Base-by-base conservation (phyloP, 2,888 invertebrate species). In the Nomada fabriciana region DNA sequence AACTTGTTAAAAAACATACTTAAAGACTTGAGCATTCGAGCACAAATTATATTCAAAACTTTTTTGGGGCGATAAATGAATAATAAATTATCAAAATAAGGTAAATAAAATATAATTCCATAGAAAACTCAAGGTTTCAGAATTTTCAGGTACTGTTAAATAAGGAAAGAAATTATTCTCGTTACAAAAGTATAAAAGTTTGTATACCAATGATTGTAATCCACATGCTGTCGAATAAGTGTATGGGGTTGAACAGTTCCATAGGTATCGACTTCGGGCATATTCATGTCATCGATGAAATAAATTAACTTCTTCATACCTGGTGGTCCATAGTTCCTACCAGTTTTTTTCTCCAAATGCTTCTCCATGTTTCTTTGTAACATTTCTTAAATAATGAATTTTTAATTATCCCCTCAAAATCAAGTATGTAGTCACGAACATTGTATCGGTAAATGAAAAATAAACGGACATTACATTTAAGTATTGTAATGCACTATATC, bases 241-340 rank as follows among this genome's bases (percentile, higher is more conserved):
- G 99, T 99, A 91, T 99, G 99, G 0, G 99, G 98, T 92, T 98
- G 98, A 18, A 98, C 98, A 0, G 99, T 99, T 76, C 98, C 98
- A 93, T 98, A 99, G 75, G 96, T 96, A 93, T 99, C 99, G 3
- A 98, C 98, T 94, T 98, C 98, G 0, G 99, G 99, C 98, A 99
- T 99, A 93, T 99, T 99, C 96, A 99, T 96, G 91, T 99, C 99
- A 91, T 99, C 99, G 76, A 99, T 96, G 93, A 99, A 99, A 94
- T 98, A 99, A 72, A 99, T 96, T 95, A 99, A 96, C 25, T 96
- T 96, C 94, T 98, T 98, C 91, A 96, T 97, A n/a, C 98, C 98
- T 0, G 98, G 98, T 0, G 99, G 99, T 0, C 98, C 99, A 92
- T 96, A 99, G 93, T 98, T 98, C 76, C 98, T 96, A 0, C 98